A percentile compares a stretch with the other conserved stretches of the same genome.
Conservation (phyloP, 2,888 invertebrate species). For the Nomada goodeniana region DNA sequence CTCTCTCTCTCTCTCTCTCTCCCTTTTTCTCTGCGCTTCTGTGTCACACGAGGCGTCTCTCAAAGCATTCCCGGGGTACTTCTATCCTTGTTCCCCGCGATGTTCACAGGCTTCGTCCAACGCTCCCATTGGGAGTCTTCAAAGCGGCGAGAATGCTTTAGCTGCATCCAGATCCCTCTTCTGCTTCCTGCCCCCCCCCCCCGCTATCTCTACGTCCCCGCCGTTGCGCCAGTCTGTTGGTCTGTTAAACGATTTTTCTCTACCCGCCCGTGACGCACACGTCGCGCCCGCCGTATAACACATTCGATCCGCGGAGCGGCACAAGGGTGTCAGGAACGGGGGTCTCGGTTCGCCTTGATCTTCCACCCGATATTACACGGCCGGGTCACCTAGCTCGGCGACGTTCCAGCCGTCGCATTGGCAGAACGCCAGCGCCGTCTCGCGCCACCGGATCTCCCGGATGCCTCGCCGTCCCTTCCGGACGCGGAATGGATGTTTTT, state of each 20-base stretch:
- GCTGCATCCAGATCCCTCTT: constrained; percentile 33
- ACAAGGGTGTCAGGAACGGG: constrained; percentile 44
- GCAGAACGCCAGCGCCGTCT: constrained; percentile 48
- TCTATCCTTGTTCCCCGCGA: constrained; percentile 42
- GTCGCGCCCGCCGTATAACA: constrained; percentile 42
- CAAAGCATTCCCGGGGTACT: constrained; percentile 56
- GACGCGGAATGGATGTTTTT: constrained; percentile 38
- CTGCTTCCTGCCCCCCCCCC: neutral
- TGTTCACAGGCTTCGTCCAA: constrained; percentile 41
- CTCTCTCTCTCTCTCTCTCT: constrained; percentile 24
- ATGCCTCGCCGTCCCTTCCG: constrained; percentile 21
- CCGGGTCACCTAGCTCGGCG: constrained; percentile 60
- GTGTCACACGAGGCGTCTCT: constrained; percentile 29
- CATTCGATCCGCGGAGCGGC: constrained; percentile 50
- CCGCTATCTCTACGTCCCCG: neutral
- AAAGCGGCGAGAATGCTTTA: constrained; percentile 65
- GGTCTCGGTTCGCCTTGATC: constrained; percentile 62
- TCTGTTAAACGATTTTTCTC: constrained; percentile 64
- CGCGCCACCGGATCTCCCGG: constrained; percentile 42
- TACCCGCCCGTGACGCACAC: constrained; percentile 36
- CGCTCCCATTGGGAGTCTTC: constrained; percentile 62
- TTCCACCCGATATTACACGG: constrained; percentile 61
- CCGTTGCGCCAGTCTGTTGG: constrained; percentile 21
- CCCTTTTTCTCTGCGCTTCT: neutral
- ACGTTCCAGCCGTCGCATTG: constrained; percentile 51